These are phyloP conservation scores for Myripristis murdjan DNA, from an alignment of 2,797 vertebrate genomes.

Conservation along the genomic window DNA sequence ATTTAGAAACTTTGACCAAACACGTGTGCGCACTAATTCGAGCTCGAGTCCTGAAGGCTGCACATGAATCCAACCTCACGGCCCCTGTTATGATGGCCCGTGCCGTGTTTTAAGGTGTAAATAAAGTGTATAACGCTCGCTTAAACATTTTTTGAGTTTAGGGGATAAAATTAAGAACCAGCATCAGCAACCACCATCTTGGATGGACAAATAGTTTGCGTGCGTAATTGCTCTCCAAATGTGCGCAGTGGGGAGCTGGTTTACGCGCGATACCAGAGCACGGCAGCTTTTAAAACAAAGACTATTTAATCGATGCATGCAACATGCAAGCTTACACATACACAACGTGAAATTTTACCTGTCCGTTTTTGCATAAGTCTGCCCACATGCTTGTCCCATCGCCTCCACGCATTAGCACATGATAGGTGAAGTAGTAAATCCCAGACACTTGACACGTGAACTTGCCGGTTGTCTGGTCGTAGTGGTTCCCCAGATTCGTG, in stretches of 20 bases:
- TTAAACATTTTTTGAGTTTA: not conserved
- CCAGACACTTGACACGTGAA: slow-evolving; percentile 96
- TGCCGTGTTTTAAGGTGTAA: not conserved
- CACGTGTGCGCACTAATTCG: not conserved
- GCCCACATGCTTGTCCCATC: slow-evolving; percentile 99
- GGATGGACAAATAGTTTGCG: not conserved
- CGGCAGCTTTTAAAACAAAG: too few relatives aligned
- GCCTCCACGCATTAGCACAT: slow-evolving; percentile 95
- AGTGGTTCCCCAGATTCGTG: slow-evolving; percentile 95
- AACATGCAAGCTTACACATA: not conserved
- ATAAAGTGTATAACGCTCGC: not conserved
- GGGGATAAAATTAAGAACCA: not conserved
- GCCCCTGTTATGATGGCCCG: not conserved
- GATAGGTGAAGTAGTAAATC: slow-evolving; percentile 97
- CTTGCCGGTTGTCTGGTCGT: slow-evolving; percentile 92
- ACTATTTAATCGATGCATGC: too few relatives aligned
- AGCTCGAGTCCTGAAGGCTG: not conserved
- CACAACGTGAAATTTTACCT: slow-evolving; percentile 82
- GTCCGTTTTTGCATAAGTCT: slow-evolving; percentile 97
- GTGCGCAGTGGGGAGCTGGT: not conserved
- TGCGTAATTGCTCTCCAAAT: slow-evolving; percentile 18
- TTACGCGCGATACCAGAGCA: not conserved
- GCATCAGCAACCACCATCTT: not conserved
- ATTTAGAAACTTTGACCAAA: not conserved
- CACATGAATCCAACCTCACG: not conserved